A percentile compares a stretch with the other conserved stretches of the same genome.
Evolutionary conservation across 2,888 invertebrate genomes (phyloP).

Genomic region (Corythucha ciliata): DNA sequence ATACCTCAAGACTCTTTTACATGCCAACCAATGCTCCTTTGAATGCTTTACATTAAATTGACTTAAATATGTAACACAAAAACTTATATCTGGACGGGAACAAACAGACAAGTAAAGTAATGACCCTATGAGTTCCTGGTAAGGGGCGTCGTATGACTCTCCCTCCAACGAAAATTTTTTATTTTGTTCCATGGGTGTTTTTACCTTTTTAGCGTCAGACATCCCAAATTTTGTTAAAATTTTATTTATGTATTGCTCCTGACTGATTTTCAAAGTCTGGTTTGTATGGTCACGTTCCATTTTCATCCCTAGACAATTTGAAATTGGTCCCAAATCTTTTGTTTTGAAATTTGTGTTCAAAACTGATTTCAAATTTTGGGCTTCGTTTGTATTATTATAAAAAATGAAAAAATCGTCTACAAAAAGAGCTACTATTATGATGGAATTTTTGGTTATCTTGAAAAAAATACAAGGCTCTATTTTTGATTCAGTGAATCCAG

Average conservation of each 20-base stretch:
- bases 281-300: background rate
- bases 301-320: background rate
- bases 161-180: background rate
- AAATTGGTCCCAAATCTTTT: conserved; percentile 2
- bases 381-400: background rate
- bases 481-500: background rate
- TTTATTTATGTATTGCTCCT: background rate
- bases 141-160: too few species aligned
- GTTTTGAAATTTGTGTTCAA: background rate
- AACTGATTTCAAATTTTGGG: background rate
- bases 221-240: conserved; percentile 26
- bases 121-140: conserved; percentile 29
- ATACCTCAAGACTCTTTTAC: conserved; percentile 25
- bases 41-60: conserved; percentile 7
- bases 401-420: conserved; percentile 7
- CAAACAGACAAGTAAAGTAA: conserved; percentile 18
- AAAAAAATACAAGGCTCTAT: conserved; percentile 6
- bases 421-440: conserved; percentile 2
- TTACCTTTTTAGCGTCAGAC: conserved; percentile 11
- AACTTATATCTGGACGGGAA: conserved; percentile 27
- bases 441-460: background rate
- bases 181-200: conserved; percentile 11
- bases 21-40: conserved; percentile 12
- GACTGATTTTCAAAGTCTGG: background rate
- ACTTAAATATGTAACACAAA: conserved; percentile 23